These are phyloP conservation scores for Dolomedes plantarius DNA, from an alignment of 2,888 invertebrate genomes.

Conservation along the genomic window DNA sequence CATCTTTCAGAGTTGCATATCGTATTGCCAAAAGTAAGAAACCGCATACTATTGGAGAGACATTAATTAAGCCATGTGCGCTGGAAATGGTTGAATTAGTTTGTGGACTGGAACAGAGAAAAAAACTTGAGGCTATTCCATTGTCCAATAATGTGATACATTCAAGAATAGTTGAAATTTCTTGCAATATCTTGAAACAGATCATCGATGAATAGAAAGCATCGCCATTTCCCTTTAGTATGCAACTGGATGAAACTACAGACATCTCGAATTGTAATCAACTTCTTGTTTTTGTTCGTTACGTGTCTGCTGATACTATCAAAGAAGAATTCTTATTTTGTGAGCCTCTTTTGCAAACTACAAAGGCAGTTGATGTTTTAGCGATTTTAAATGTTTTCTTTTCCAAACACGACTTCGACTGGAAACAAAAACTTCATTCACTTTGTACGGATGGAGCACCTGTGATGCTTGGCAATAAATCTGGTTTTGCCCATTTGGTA, in stretches of 20 bases:
- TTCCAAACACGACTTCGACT: too few species aligned
- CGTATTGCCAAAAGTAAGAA: slow-evolving; percentile 51
- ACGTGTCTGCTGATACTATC: slow-evolving; percentile 48
- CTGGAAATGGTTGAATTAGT: slow-evolving; percentile 54
- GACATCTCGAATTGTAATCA: slow-evolving; percentile 46
- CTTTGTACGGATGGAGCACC: too few species aligned
- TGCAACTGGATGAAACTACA: slow-evolving; percentile 78
- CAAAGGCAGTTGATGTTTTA: slow-evolving; percentile 41
- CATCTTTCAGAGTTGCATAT: slow-evolving; percentile 50
- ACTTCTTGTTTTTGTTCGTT: slow-evolving; percentile 41
- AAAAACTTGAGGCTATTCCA: slow-evolving; percentile 62
- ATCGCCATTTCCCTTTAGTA: slow-evolving; percentile 58
- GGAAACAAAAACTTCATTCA: too few species aligned
- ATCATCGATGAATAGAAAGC: slow-evolving; percentile 46
- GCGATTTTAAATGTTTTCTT: slow-evolving; percentile 37
- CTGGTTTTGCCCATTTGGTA: too few species aligned
- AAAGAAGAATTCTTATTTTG: slow-evolving; percentile 51
- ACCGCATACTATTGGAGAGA: slow-evolving; percentile 58
- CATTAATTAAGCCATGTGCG: slow-evolving; percentile 51
- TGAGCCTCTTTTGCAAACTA: slow-evolving; percentile 44
- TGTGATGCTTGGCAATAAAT: too few species aligned
- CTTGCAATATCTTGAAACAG: slow-evolving; percentile 55
- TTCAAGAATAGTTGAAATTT: slow-evolving; percentile 61
- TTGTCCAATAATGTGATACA: slow-evolving; percentile 53
- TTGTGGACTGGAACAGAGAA: slow-evolving; percentile 52